Percentiles rank a stretch among this genome's conserved stretches.
phyloP scores from a whole-genome alignment of 2,113 vertebrate genomes.

The Anguilla japonica region DNA sequence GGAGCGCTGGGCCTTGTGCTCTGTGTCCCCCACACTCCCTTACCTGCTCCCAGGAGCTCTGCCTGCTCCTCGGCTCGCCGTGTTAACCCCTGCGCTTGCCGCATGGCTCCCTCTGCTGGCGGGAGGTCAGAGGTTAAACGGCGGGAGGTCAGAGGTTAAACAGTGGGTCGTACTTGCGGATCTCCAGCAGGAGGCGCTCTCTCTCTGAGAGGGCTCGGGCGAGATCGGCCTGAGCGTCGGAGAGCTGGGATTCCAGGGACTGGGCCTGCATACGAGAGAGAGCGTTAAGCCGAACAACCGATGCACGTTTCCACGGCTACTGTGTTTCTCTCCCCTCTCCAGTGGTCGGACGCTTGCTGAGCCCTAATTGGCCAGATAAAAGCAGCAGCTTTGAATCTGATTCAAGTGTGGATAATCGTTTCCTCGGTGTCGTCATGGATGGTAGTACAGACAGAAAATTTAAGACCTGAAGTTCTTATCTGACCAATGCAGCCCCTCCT shows the following conservation, averaged over 20 bases:
- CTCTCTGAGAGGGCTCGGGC: conserved; percentile 77
- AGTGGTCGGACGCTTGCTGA: neutral
- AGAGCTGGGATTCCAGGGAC: conserved; percentile 73
- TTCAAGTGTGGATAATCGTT: neutral
- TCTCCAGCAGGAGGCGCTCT: conserved; percentile 83
- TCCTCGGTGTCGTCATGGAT: neutral
- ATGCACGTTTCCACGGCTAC: neutral
- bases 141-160: conserved; percentile 77
- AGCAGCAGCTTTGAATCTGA: neutral
- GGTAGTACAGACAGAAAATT: neutral
- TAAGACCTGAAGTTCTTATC: neutral
- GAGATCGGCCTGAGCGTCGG: conserved; percentile 71
- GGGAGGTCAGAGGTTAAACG: conserved; percentile 77
- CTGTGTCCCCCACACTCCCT: neutral
- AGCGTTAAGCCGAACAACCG: neutral
- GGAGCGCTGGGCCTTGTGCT: neutral
- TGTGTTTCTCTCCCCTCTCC: neutral
- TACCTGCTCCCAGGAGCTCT: neutral
- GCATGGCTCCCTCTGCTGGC: conserved; percentile 10
- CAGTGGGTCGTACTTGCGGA: conserved; percentile 85
- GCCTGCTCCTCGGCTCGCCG: neutral
- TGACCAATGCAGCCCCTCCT: neutral
- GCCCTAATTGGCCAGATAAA: neutral
- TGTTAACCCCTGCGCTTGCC: neutral
- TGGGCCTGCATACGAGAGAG: conserved; percentile 46